Percentiles rank a stretch among this genome's conserved stretches.
These are phyloP conservation scores for Mylabris phalerata DNA, from an alignment of 1,140 invertebrate genomes.

Conservation along the genomic window DNA sequence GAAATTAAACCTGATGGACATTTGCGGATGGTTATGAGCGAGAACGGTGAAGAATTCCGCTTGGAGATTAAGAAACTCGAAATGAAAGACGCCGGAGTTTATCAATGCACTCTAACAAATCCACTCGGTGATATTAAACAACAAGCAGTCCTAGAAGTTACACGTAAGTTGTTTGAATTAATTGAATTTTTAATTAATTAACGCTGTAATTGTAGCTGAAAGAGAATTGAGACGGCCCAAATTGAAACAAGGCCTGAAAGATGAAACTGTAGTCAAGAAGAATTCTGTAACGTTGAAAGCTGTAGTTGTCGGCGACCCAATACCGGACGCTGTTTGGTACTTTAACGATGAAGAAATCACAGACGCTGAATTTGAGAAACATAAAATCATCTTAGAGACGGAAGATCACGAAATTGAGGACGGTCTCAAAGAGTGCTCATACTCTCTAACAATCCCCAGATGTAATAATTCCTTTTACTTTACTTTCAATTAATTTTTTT, in stretches of 20 bases:
- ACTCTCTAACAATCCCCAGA: slow-evolving; percentile 59
- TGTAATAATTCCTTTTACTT: slow-evolving; percentile 38
- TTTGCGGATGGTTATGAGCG: slow-evolving; percentile 50
- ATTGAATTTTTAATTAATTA: neutral
- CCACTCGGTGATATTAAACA: slow-evolving; percentile 64
- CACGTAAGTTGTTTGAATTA: slow-evolving; percentile 47
- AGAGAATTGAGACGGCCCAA: slow-evolving; percentile 70
- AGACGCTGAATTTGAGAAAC: slow-evolving; percentile 39
- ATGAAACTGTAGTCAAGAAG: slow-evolving; percentile 62
- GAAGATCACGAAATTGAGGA: slow-evolving; percentile 62
- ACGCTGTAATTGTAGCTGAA: slow-evolving; percentile 47
- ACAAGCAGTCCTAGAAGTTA: slow-evolving; percentile 62
- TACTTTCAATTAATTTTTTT: neutral
- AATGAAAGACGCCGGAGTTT: slow-evolving; percentile 67
- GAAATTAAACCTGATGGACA: slow-evolving; percentile 29
- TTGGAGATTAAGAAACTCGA: slow-evolving; percentile 62
- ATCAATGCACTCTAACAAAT: slow-evolving; percentile 69
- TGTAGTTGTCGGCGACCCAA: slow-evolving; percentile 74
- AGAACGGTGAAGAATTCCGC: slow-evolving; percentile 65
- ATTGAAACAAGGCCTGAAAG: slow-evolving; percentile 56
- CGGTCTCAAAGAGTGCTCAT: slow-evolving; percentile 67
- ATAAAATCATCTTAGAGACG: slow-evolving; percentile 45
- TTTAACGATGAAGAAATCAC: slow-evolving; percentile 43
- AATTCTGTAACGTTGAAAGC: slow-evolving; percentile 65
- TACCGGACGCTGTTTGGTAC: slow-evolving; percentile 55